A percentile compares a stretch with the other conserved stretches of the same genome.
Evolutionary conservation across 2,797 vertebrate species (phyloP).

Genomic region (Neostethus bicornis): DNA sequence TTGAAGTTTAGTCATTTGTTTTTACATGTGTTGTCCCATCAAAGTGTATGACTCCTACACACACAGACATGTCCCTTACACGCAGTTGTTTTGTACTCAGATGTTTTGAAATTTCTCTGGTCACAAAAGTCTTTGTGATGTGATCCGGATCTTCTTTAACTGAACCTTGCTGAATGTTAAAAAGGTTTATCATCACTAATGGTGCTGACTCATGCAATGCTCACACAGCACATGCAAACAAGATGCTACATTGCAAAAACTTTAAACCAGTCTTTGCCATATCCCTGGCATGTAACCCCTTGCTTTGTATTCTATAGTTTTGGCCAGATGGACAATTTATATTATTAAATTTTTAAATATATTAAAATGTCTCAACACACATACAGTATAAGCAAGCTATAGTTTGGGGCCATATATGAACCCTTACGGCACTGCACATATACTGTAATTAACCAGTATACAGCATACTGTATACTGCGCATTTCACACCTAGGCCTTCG

Average conservation of each 20-base stretch:
- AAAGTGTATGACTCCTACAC: conserved; percentile 11
- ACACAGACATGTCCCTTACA: conserved; percentile 2
- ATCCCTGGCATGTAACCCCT: neutral
- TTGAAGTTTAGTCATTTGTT: conserved; percentile 60
- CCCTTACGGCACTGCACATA: too few species aligned
- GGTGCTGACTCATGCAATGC: conserved; percentile 18
- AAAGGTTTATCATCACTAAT: conserved; percentile 29
- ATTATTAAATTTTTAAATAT: too few species aligned
- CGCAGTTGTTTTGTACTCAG: conserved; percentile 33
- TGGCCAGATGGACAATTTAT: too few species aligned
- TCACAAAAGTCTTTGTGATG: conserved; percentile 42
- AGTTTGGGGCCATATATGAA: too few species aligned
- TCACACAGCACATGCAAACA: conserved; percentile 2
- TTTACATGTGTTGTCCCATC: conserved; percentile 38
- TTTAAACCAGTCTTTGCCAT: neutral
- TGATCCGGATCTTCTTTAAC: conserved; percentile 42
- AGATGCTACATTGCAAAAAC: conserved; percentile 4
- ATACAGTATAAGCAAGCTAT: too few species aligned
- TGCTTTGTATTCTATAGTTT: too few species aligned
- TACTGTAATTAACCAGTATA: too few species aligned
- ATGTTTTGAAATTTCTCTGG: conserved; percentile 32
- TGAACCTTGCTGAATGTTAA: conserved; percentile 25
- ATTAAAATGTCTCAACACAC: too few species aligned
- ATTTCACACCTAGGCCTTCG: too few species aligned
- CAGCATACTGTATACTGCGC: too few species aligned